phyloP scores from a whole-genome alignment of 2,888 invertebrate genomes.

The Lycocerus yunnanus region DNA sequence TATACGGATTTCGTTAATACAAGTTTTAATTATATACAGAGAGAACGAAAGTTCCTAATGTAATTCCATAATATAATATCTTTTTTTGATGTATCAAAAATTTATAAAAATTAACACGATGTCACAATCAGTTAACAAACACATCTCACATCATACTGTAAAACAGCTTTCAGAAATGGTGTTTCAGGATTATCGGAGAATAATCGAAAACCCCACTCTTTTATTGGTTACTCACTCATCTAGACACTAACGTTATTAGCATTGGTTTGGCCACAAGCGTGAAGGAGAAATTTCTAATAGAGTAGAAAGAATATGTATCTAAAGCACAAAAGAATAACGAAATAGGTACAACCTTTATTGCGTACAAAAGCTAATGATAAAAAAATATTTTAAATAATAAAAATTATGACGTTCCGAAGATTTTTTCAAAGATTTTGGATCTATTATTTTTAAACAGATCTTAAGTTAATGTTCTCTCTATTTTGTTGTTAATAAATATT shows the following conservation, averaged over 20 bases:
- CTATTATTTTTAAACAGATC: background rate
- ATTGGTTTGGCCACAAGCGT: conserved; percentile 50
- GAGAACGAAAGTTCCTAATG: background rate
- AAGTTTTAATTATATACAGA: background rate
- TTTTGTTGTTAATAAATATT: background rate
- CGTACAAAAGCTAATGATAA: background rate
- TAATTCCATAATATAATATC: background rate
- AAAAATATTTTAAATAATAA: background rate
- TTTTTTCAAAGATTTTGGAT: background rate
- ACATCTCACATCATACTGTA: conserved; percentile 36
- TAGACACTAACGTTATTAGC: conserved; percentile 52
- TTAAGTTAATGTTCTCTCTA: background rate
- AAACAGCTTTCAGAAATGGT: conserved; percentile 36
- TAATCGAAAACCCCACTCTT: conserved; percentile 41
- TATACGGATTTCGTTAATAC: background rate
- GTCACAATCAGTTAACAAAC: conserved; percentile 30
- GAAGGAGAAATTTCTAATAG: conserved; percentile 29
- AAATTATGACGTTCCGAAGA: background rate
- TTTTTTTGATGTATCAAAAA: background rate
- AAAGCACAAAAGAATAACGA: conserved; percentile 29
- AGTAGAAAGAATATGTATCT: conserved; percentile 26
- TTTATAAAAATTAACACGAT: conserved; percentile 15
- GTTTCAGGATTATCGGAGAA: conserved; percentile 41
- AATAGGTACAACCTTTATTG: conserved; percentile 21
- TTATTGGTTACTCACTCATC: conserved; percentile 52